phyloP scores from a whole-genome alignment of 2,797 vertebrate genomes.

The Melanotaenia boesemani region DNA sequence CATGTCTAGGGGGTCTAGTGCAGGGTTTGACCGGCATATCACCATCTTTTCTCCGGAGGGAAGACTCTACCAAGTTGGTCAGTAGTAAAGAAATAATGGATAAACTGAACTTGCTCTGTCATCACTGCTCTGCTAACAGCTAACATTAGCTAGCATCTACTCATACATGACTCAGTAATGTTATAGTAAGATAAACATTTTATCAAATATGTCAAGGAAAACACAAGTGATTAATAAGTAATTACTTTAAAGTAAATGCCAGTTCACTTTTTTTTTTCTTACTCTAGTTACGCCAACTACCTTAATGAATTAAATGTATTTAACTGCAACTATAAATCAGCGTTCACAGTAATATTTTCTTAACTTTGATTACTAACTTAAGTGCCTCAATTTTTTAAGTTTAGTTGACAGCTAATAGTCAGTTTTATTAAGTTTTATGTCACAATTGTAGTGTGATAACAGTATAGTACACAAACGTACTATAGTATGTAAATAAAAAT shows the following conservation, averaged over 20 bases:
- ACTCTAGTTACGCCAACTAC: not conserved
- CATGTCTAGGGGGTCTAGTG: conserved; percentile 93
- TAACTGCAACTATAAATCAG: not conserved
- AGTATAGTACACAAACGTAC: not conserved
- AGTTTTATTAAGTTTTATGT: not conserved
- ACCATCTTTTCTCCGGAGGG: conserved; percentile 95
- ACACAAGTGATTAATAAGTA: not conserved
- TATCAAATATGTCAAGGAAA: not conserved
- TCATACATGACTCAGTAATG: conserved; percentile 1
- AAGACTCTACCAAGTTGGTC: conserved; percentile 94
- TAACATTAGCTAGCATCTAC: conserved; percentile 37
- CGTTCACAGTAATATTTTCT: not conserved
- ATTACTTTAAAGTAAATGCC: not conserved
- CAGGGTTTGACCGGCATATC: conserved; percentile 94
- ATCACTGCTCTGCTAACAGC: conserved; percentile 57
- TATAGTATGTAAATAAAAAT: not conserved
- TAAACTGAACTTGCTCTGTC: conserved; percentile 53
- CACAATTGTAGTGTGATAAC: not conserved
- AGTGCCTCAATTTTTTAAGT: not conserved
- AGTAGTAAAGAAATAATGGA: conserved; percentile 58
- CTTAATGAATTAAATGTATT: not conserved
- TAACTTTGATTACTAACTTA: not conserved
- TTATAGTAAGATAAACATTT: not conserved
- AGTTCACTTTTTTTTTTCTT: not conserved
- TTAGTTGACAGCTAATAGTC: not conserved